Base-by-base conservation (phyloP, 1,140 invertebrate genomes). In the Pogonomyrmex barbatus region DNA sequence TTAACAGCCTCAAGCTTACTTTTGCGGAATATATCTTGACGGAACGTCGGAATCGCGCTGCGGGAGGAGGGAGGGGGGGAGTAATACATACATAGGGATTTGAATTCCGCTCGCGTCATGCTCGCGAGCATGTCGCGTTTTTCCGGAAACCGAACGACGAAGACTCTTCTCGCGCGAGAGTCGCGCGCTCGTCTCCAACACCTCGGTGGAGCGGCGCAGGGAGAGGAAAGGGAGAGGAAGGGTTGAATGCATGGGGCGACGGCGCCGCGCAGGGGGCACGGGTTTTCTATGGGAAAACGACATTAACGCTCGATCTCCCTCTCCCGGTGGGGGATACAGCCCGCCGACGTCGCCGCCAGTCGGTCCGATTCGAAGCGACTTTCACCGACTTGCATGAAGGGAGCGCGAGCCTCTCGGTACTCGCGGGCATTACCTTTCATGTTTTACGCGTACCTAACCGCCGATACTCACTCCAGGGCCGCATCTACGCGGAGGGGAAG, bases 251-350 rank as follows among this genome's bases (percentile, higher is more conserved):
- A 65, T 6, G 33, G 10, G 17, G 30, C 39, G 47, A 52, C 4
- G 8, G 12, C 30, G 17, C 9, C 24, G 62, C 52, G 42, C 14
- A 54, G 75, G 82, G 54, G 71, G 65, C 33, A 58, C 39, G 36
- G 84, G 60, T 87, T 68, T 68, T 90, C 92, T 92, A 93, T 94
- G 93, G 90, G 93, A 94, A 93, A 94, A 93, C 92, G 92, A 92
- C 92, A 93, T 93, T 93, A 93, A 93, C 90, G 89, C 85, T 90
- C 67, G 86, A 65, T 83, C 79, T 83, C 67, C 42, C 42, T 75
- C 30, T 54, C 78, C 30, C 42, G 56, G 58, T 65, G 85, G 87
- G 87, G 88, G 92, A 82, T 84, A 91, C 73, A 89, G 62, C 62
- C 62, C 70, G 87, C 82, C 78, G 68, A 68, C 65, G 65, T 73